These are phyloP conservation scores for Notospermus geniculatus DNA, from an alignment of 1,140 invertebrate genomes.

Conservation along the genomic window DNA sequence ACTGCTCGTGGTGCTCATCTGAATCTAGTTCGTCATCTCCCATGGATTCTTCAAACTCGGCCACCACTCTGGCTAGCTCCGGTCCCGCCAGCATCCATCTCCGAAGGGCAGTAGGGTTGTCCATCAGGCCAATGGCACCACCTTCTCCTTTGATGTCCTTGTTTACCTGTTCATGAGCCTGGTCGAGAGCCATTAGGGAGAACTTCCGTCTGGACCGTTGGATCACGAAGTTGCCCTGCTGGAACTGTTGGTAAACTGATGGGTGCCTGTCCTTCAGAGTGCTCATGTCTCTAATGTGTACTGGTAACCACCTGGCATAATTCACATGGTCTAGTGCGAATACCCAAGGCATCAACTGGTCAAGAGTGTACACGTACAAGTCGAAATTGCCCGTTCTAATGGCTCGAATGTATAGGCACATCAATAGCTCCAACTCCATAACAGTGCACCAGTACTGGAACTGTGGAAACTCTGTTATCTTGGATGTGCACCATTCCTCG, in stretches of 20 bases:
- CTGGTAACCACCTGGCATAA: conserved; percentile 30
- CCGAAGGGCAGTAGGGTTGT: conserved; percentile 23
- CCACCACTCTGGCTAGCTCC: conserved; percentile 13
- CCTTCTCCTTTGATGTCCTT: conserved; percentile 25
- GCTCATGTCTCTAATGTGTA: conserved; percentile 24
- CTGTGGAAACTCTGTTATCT: conserved; percentile 7
- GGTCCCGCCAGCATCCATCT: conserved; percentile 29
- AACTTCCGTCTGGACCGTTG: conserved; percentile 10
- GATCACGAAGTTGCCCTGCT: no score
- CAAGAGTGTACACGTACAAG: conserved; percentile 10
- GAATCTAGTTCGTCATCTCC: neutral
- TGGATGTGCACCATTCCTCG: neutral
- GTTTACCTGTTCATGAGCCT: conserved; percentile 32
- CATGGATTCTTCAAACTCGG: neutral
- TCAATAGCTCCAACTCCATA: conserved; percentile 9
- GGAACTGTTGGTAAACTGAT: conserved; percentile 7
- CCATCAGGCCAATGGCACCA: conserved; percentile 30
- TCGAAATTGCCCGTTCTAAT: conserved; percentile 9
- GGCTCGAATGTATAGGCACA: conserved; percentile 16
- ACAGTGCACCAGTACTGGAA: conserved; percentile 10
- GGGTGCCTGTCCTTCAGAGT: conserved; percentile 7
- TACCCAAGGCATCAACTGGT: conserved; percentile 13
- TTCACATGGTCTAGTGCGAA: conserved; percentile 22
- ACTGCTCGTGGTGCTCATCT: neutral
- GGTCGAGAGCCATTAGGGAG: conserved; percentile 19